These are phyloP conservation scores for Pinctada fucata DNA, from an alignment of 2,888 invertebrate species.

Conservation along the genomic window DNA sequence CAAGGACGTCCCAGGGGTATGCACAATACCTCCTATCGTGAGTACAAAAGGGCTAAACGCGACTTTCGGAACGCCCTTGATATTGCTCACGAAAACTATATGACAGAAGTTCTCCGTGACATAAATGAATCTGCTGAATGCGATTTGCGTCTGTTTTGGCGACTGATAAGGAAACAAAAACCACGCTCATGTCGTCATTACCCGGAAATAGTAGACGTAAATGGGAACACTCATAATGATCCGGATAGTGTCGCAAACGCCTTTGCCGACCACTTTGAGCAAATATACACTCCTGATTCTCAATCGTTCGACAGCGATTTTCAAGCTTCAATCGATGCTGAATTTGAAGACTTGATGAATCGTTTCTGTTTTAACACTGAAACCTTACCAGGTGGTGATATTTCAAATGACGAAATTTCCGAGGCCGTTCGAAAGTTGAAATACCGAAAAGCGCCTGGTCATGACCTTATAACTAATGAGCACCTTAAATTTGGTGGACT, in stretches of 20 bases:
- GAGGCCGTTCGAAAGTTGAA: background rate
- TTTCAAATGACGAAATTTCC: no score
- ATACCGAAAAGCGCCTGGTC: background rate
- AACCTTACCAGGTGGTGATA: background rate
- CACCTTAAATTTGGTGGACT: background rate
- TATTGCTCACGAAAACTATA: background rate
- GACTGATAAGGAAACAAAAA: background rate
- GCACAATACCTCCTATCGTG: background rate
- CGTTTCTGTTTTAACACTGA: background rate
- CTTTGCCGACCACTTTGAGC: background rate
- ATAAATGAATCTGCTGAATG: background rate
- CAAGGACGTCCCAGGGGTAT: constrained; percentile 1
- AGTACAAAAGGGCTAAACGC: constrained; percentile 10
- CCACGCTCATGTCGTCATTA: background rate
- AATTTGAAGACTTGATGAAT: no score
- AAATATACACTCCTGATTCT: background rate
- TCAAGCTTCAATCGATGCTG: no score
- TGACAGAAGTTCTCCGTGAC: no score
- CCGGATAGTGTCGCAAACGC: no score
- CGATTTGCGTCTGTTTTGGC: background rate
- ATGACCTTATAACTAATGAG: background rate
- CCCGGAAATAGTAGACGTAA: background rate
- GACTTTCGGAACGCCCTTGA: no score
- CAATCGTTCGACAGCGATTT: background rate
- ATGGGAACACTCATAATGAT: background rate